Evolutionary conservation across 1,140 invertebrate species (phyloP), one percentile per base, ranked within the genome.

Genomic region (Plectrocnemia conspersa): DNA sequence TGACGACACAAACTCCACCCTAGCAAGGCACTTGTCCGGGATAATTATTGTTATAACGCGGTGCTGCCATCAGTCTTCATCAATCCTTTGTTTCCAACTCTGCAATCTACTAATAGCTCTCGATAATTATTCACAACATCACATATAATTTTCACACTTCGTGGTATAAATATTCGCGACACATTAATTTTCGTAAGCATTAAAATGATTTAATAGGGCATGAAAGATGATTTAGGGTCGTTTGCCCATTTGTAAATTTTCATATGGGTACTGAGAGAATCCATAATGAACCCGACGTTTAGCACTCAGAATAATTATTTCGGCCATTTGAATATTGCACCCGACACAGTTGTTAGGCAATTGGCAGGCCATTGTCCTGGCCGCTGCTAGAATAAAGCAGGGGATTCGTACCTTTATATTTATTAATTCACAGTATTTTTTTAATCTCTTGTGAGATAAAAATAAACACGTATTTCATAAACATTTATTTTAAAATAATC

Each of bases 241-340:
- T 23, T 21, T 22, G 21, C 19, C 6, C 27, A 7, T 7, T n/a
- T 29, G 27, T n/a, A 29, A 29, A n/a, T 29, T 7, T 29, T 29
- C 7, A 29, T 29, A 29, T 29, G n/a, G 11, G 35, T 7, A 16
- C 42, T 53, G 53, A 38, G 41, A 22, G 53, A 52, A 52, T 59
- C 32, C 54, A 19, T 59, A 59, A 59, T 52, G 58, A 56, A 55
- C 15, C 38, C 33, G 52, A 45, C 54, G 18, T 45, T 61, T 44
- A 69, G 72, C 74, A 76, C 73, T 76, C 66, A 67, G 63, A 62
- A 64, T 74, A 74, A 76, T 76, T 76, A 69, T 76, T 75, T 69
- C 68, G 70, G 70, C 71, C 72, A 74, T 76, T 76, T 74, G 69
- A 76, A 74, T 74, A 74, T 74, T 71, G 68, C 68, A 63, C 63